Base-by-base conservation (phyloP, 2,113 vertebrate species). In the Ictidomys tridecemlineatus region DNA sequence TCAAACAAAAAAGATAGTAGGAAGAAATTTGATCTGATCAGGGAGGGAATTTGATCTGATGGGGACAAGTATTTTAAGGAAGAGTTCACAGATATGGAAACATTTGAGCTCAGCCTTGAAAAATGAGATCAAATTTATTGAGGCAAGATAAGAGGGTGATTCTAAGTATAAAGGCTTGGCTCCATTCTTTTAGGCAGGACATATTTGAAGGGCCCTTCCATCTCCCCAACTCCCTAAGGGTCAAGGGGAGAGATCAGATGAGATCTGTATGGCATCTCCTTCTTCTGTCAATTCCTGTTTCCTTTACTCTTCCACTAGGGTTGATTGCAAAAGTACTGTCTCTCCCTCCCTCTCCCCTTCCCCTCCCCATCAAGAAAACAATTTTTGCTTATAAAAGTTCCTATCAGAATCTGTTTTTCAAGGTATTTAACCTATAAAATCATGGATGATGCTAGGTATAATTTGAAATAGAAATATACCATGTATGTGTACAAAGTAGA, bases 401-500 rank as follows among this genome's bases (percentile, higher is more conserved):
- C n/a, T 72, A 37, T 92, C 17, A 22, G 53, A 67, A 24, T 93
- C 34, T 87, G 8, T 48, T 96, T 95, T 74, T 42, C 76, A 87
- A 92, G 53, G 65, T 92, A 61, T 96, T 22, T 93, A 74, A 90
- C 53, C 53, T 73, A 69, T n/a, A 4, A 84, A 39, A 77, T 34
- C 5, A 73, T 42, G 18, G 72, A 28, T 93, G 18, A 82, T 67
- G 92, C 26, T 84, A 76, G 74, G 30, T 67, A 28, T 89, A 85
- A 89, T 78, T 77, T 87, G 69, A 93, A 96, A 67, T 84, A 39
- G 24, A 91, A 91, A 90, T 82, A 58, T 78, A 16, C 53, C 34
- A 30, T 63, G 63, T 82, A 74, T 70, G 8, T 89, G 11, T 39
- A 39, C 48, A 91, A 65, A 51, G 18, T 61, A 87, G 51, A 92